Evolutionary conservation across 2,888 invertebrate species (phyloP), one percentile per base, ranked within the genome.

Genomic region (Drymonia ruficornis): DNA sequence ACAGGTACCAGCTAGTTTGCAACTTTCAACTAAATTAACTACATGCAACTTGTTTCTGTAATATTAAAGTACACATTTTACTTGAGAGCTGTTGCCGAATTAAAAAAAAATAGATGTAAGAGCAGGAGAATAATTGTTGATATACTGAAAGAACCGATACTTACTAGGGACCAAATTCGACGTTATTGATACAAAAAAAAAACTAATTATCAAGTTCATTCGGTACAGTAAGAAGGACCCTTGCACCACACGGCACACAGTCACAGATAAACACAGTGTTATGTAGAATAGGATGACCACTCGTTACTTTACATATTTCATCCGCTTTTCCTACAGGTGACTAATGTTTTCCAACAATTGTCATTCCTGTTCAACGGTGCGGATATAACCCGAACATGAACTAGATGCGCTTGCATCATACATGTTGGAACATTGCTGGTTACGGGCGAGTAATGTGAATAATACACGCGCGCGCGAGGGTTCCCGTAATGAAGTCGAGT

Each of bases 391-490:
- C 11, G 8, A 40, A 40, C 40, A 16, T 16, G 2, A 40, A 16
- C n/a, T 36, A 9, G 11, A 16, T 40, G 40, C 40, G 16, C 36
- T n/a, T n/a, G 36, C 42, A 52, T 49, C 45, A 36, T 52, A 40
- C 49, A 55, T 52, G 49, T 55, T 52, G 43, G 52, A 52, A 38
- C 49, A 38, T 19, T 28, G 49, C 49, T 52, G 55, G 49, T 52
- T 55, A 43, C 19, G 18, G 43, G n/a, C 16, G 12, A 40, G n/a
- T 40, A 40, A 16, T 40, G 50, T 51, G 48, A 49, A 45, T 49
- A 51, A 51, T 40, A 51, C 36, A 55, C 28, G 29, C 38, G 42
- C 29, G 50, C 47, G 50, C 47, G 44, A 34, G 18, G 19, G 15
- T 29, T 16, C 19, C 19, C 13, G 16, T 52, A 44, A 55, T 52